Percentiles rank a stretch among this genome's conserved stretches.
Conservation (phyloP, 2,888 invertebrate species). For the Dorcus parallelipipedus region DNA sequence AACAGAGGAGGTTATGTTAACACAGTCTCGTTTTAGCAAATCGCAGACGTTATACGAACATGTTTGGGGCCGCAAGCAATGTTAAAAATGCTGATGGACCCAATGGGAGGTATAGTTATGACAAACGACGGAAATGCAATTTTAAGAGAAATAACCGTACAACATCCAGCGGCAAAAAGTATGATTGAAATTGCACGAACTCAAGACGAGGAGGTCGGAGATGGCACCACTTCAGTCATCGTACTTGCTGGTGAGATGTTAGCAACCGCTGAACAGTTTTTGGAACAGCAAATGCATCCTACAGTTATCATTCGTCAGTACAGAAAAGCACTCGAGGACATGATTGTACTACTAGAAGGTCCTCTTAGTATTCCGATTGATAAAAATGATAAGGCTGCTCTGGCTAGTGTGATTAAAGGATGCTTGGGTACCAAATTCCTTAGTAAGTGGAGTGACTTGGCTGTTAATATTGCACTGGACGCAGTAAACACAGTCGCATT, state of each 20-base stretch:
- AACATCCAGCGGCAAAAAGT: conserved; percentile 98
- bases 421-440: conserved; percentile 98
- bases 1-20: neutral
- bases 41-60: conserved; percentile 99
- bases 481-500: conserved; percentile 90
- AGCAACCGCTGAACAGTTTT: conserved; percentile 85
- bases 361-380: conserved; percentile 82
- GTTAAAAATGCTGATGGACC: conserved; percentile 99
- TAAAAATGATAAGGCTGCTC: conserved; percentile 72
- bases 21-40: conserved; percentile 61
- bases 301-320: conserved; percentile 95
- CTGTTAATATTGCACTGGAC: conserved; percentile 92
- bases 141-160: conserved; percentile 92
- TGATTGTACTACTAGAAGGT: conserved; percentile 74
- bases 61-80: conserved; percentile 98
- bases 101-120: conserved; percentile 99
- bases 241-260: conserved; percentile 96
- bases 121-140: conserved; percentile 99
- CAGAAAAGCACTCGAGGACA: conserved; percentile 92
- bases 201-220: conserved; percentile 99
- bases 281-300: conserved; percentile 94
- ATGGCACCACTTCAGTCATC: conserved; percentile 99
- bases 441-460: conserved; percentile 92
- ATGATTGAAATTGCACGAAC: conserved; percentile 99
- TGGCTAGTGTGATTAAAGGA: conserved; percentile 85